Evolutionary conservation across 1,140 invertebrate genomes (phyloP).

Genomic region (Drosophila guanche): DNA sequence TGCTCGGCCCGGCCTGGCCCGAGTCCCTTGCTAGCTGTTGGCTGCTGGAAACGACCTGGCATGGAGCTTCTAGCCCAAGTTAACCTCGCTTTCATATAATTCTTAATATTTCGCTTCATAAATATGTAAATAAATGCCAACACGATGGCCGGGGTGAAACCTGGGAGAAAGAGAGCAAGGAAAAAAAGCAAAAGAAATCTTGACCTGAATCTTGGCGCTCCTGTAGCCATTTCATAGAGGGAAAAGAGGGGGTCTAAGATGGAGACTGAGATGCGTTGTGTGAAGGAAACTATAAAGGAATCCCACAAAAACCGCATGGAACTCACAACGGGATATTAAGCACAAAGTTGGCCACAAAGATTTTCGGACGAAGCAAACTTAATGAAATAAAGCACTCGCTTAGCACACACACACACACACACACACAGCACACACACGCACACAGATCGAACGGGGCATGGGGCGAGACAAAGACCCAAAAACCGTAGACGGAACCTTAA

Average conservation of each 20-base stretch:
- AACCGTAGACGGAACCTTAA: slow-evolving; percentile 37
- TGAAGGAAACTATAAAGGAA: slow-evolving; percentile 70
- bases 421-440: slow-evolving; percentile 14
- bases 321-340: slow-evolving; percentile 77
- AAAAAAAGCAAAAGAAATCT: slow-evolving; percentile 44
- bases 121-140: slow-evolving; percentile 73
- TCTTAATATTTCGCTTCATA: slow-evolving; percentile 67
- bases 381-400: slow-evolving; percentile 81
- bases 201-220: slow-evolving; percentile 4
- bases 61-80: neutral
- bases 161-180: neutral
- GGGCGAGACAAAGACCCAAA: slow-evolving; percentile 35
- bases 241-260: too few species aligned
- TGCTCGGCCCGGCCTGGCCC: neutral
- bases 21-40: too few species aligned
- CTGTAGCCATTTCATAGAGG: slow-evolving; percentile 24
- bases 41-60: slow-evolving; percentile 25
- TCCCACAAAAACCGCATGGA: slow-evolving; percentile 62
- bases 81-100: slow-evolving; percentile 37
- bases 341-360: slow-evolving; percentile 70
- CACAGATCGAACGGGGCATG: slow-evolving; percentile 1
- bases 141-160: neutral
- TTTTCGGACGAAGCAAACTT: slow-evolving; percentile 66
- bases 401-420: slow-evolving; percentile 39
- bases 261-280: slow-evolving; percentile 6